Conservation (phyloP, 2,113 vertebrate species). For the Pica pica region DNA sequence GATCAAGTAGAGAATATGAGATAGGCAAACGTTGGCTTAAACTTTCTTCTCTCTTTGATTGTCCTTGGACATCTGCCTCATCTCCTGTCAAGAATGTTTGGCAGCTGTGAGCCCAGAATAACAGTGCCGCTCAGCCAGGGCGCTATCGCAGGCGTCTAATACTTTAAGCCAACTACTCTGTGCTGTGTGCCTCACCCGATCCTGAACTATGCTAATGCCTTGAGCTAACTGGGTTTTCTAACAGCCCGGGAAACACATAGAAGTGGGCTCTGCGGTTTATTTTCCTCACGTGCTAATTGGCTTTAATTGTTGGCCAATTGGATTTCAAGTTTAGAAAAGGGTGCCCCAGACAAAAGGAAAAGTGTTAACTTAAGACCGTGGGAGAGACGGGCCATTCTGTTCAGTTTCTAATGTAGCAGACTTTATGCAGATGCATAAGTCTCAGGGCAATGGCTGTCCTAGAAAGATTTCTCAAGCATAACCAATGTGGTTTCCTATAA, state of each 20-base stretch:
- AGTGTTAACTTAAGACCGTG: conserved; percentile 70
- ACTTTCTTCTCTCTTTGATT: conserved; percentile 95
- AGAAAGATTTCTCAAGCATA: conserved; percentile 42
- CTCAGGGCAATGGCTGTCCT: conserved; percentile 20
- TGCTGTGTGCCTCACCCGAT: conserved; percentile 66
- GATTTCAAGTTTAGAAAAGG: conserved; percentile 86
- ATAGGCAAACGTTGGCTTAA: conserved; percentile 96
- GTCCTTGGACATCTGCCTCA: conserved; percentile 98
- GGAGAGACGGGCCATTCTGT: conserved; percentile 60
- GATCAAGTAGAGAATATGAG: conserved; percentile 91
- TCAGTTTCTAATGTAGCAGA: conserved; percentile 49
- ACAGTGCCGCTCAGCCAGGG: conserved; percentile 81
- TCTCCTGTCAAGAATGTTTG: conserved; percentile 95
- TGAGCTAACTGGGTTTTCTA: conserved; percentile 72
- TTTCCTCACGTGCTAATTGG: conserved; percentile 93
- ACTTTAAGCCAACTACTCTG: conserved; percentile 93
- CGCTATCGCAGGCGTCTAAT: conserved; percentile 83
- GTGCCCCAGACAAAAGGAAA: conserved; percentile 67
- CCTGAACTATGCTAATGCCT: conserved; percentile 83
- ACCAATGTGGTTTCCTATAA: conserved; percentile 17
- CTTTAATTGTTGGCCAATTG: conserved; percentile 97
- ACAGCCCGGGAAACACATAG: conserved; percentile 52
- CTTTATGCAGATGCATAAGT: conserved; percentile 67
- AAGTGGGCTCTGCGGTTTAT: conserved; percentile 61
- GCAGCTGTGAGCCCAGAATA: conserved; percentile 97